These are phyloP conservation scores for Masticophis lateralis DNA, from an alignment of 2,797 vertebrate species.

Conservation along the genomic window DNA sequence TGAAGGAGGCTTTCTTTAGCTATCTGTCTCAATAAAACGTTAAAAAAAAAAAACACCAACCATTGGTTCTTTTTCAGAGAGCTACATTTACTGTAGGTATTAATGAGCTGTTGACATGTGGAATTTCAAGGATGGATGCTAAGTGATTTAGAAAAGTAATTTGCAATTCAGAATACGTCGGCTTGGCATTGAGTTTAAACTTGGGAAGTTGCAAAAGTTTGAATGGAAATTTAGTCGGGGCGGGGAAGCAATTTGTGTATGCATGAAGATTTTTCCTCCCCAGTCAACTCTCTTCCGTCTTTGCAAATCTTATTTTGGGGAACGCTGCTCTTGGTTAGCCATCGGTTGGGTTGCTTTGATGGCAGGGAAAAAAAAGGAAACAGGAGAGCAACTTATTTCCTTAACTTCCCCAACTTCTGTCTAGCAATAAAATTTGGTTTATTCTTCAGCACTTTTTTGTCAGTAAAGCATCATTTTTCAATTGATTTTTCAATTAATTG, in stretches of 20 bases:
- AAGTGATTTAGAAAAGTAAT: conserved; percentile 72
- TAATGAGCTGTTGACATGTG: conserved; percentile 74
- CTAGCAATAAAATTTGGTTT: neutral
- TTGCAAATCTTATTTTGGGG: neutral
- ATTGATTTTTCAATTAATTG: neutral
- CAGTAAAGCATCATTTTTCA: neutral
- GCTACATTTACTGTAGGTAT: conserved; percentile 69
- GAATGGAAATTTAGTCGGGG: conserved; percentile 38
- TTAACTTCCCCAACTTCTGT: neutral
- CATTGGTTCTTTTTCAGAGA: conserved; percentile 66
- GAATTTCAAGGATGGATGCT: conserved; percentile 74
- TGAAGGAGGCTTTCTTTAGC: conserved; percentile 68
- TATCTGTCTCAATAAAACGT: conserved; percentile 70
- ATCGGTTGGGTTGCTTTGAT: conserved; percentile 6
- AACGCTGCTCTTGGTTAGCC: neutral
- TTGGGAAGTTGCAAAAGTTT: conserved; percentile 54
- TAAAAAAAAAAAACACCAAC: conserved; percentile 37
- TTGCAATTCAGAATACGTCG: conserved; percentile 67
- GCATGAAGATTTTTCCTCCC: conserved; percentile 15
- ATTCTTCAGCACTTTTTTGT: neutral
- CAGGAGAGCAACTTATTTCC: neutral
- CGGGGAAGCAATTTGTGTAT: conserved; percentile 36
- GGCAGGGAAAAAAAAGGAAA: neutral
- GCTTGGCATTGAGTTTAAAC: conserved; percentile 65
- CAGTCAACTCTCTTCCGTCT: neutral